These are phyloP conservation scores for Myocastor coypus DNA, from an alignment of 2,113 vertebrate species.

Conservation along the genomic window DNA sequence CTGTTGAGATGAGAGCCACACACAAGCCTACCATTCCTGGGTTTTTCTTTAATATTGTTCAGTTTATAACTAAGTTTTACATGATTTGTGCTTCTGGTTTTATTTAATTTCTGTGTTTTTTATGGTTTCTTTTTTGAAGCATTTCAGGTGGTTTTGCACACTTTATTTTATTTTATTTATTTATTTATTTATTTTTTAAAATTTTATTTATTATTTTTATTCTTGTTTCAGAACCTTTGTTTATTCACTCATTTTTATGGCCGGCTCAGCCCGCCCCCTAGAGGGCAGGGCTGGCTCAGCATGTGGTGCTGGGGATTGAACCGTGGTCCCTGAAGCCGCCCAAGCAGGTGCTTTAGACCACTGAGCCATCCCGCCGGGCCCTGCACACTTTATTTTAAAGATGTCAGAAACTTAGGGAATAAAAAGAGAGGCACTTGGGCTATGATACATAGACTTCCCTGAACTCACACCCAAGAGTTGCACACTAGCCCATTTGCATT, in stretches of 20 bases:
- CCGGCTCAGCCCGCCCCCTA: too few relatives aligned
- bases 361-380: neutral
- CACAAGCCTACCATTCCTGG: neutral
- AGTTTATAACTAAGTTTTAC: neutral
- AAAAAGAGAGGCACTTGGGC: neutral
- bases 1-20: neutral
- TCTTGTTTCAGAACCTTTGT: too few relatives aligned
- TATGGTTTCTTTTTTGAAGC: neutral
- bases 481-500: conserved; percentile 69
- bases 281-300: too few relatives aligned
- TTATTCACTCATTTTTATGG: too few relatives aligned
- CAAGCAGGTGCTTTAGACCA: too few relatives aligned
- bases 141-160: neutral
- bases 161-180: neutral
- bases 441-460: neutral
- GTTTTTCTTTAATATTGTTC: neutral
- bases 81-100: neutral
- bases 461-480: conserved; percentile 60
- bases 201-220: too few relatives aligned
- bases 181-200: too few relatives aligned
- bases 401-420: neutral
- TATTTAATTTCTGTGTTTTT: neutral
- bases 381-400: conserved; percentile 34
- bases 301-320: too few relatives aligned
- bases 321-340: too few relatives aligned